Percentiles rank a stretch among this genome's conserved stretches.
Evolutionary conservation across 2,113 vertebrate genomes (phyloP).

Genomic region (Embiotoca jacksoni): DNA sequence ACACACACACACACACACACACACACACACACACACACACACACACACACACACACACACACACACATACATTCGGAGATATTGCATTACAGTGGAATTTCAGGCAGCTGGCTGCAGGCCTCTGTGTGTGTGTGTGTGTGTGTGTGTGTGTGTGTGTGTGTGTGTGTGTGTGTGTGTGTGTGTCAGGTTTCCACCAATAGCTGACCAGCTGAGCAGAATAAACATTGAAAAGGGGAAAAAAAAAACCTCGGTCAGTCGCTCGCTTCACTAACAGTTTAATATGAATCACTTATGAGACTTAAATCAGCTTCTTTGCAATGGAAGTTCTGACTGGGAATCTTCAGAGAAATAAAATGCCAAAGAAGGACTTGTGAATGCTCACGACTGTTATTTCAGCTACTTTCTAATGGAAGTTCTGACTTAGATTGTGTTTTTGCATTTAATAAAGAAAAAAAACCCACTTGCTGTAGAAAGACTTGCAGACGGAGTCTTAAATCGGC

Average conservation of each 20-base stretch:
- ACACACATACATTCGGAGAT: conserved; percentile 29
- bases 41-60: conserved; percentile 11
- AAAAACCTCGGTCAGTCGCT: not conserved
- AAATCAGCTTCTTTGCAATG: too few relatives aligned
- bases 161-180: conserved; percentile 8
- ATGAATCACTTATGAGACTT: too few relatives aligned
- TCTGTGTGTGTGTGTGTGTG: conserved; percentile 14
- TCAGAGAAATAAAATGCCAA: too few relatives aligned
- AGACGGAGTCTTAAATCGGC: too few relatives aligned
- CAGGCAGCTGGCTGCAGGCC: conserved; percentile 56
- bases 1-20: not conserved
- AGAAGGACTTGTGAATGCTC: not conserved
- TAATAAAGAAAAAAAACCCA: too few relatives aligned
- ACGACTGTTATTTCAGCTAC: not conserved
- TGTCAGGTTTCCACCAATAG: conserved; percentile 49
- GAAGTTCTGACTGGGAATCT: too few relatives aligned
- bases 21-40: not conserved
- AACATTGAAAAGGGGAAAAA: conserved; percentile 30
- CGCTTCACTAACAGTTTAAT: too few relatives aligned
- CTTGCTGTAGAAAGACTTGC: not conserved
- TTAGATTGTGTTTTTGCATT: not conserved
- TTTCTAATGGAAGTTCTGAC: not conserved
- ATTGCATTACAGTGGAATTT: conserved; percentile 65
- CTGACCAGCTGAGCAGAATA: conserved; percentile 45
- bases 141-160: not conserved